Percentiles rank a stretch among this genome's conserved stretches.
These are phyloP conservation scores for Arion vulgaris DNA, from an alignment of 1,140 invertebrate species.

Conservation along the genomic window DNA sequence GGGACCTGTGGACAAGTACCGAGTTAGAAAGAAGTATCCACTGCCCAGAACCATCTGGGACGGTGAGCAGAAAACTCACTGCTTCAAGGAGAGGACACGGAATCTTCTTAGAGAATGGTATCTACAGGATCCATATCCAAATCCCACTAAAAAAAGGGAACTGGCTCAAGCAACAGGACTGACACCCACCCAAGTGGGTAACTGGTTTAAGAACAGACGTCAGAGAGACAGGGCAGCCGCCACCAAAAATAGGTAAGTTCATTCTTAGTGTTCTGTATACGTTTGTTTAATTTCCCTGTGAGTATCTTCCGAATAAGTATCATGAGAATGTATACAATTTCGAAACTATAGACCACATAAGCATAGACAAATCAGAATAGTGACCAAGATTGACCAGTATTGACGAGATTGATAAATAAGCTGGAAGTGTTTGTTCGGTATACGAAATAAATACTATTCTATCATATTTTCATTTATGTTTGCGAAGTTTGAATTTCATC, in stretches of 20 bases:
- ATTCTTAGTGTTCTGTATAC: no score
- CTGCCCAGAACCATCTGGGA: conserved; percentile 99
- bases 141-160: conserved; percentile 98
- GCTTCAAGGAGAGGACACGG: conserved; percentile 98
- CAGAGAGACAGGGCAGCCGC: conserved; percentile 98
- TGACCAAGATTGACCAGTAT: no score
- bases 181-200: conserved; percentile 99
- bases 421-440: no score
- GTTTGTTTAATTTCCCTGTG: no score
- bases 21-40: conserved; percentile 99
- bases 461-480: no score
- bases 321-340: no score
- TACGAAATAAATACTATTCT: no score
- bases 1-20: conserved; percentile 99
- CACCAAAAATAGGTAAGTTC: conserved; percentile 93
- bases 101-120: conserved; percentile 94
- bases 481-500: no score
- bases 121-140: conserved; percentile 97
- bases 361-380: no score
- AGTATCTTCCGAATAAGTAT: no score
- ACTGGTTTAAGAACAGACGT: conserved; percentile 99
- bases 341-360: no score
- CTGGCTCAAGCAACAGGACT: conserved; percentile 96
- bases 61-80: conserved; percentile 99
- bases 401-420: no score